Conservation (phyloP, 2,888 invertebrate genomes). For the Zelleria hepariella region DNA sequence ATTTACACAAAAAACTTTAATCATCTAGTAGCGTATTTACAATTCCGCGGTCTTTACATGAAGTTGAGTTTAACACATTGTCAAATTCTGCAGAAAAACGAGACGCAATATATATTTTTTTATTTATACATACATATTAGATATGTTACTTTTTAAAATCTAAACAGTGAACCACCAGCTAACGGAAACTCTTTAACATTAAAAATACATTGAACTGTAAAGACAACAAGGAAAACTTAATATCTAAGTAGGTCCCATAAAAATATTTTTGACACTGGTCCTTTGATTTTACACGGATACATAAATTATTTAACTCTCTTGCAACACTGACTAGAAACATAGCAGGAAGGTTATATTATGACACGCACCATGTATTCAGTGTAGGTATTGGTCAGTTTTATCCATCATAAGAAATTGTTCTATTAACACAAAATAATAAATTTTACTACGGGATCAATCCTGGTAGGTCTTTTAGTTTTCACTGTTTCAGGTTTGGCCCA, state of each 20-base stretch:
- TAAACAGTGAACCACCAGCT: conserved; percentile 12
- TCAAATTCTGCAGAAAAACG: conserved; percentile 12
- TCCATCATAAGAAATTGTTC: no score
- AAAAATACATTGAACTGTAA: conserved; percentile 6
- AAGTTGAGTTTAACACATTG: not conserved
- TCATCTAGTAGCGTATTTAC: conserved; percentile 39
- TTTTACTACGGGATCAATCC: no score
- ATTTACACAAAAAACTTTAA: conserved; percentile 38
- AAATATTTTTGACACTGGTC: conserved; percentile 13
- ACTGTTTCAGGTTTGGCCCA: no score
- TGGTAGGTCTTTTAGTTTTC: no score
- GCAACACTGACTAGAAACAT: not conserved
- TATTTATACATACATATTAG: conserved; percentile 17
- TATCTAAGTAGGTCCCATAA: conserved; percentile 22
- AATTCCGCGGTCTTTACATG: conserved; percentile 12
- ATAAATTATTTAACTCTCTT: not conserved
- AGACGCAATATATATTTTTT: not conserved
- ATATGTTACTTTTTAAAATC: conserved; percentile 32
- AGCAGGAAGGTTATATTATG: not conserved
- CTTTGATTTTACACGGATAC: not conserved
- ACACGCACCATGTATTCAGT: no score
- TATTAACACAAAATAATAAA: no score
- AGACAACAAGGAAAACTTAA: conserved; percentile 2
- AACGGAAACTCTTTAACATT: conserved; percentile 12
- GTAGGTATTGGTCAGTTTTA: no score